Base-by-base conservation (phyloP, 2,113 vertebrate genomes). In the Delphinapterus leucas region DNA sequence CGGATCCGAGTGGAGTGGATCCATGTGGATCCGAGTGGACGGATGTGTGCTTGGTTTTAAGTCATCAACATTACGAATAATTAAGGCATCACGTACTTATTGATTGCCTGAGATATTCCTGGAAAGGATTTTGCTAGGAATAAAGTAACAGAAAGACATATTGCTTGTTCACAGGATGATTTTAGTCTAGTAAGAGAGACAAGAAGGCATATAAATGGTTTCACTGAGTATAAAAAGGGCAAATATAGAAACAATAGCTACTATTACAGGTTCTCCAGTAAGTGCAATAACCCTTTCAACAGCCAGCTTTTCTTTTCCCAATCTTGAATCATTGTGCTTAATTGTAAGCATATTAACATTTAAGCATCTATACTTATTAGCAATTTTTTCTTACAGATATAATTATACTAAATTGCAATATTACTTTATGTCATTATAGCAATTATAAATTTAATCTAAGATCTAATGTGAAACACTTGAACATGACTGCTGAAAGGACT, bases 341-440 rank as follows among this genome's bases (percentile, higher is more conserved):
- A 82, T 47, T 58, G 8, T 77, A 38, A 86, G 23, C 28, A 67
- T 21, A 82, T 82, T 92, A 92, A 73, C 33, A 89, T 44, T 88
- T 93, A 76, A 91, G 2, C 2, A 38, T 20, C 47, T 94, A 89
- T 38, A 26, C 20, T 53, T 90, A 86, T 38, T 95, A 88, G 33
- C 26, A 89, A 76, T 81, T 94, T 83, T 95, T 60, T 36, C 70
- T 76, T 95, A 87, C 8, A 76, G 58, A 47, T 81, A 93, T 84
- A 63, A 93, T 58, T 97, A 87, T 20, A 21, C 12, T 47, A 81
- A 95, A 84, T 89, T 92, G 44, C 2, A 79, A 28, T 8, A 80
- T 38, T 68, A 47, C 23, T 53, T 6, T 71, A 44, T 93, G 53
- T 92, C 28, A 5, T 93, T 86, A 79, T 20, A 92, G 5, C 23